Conservation (phyloP, 2,113 vertebrate genomes). For the Pleuronectes platessa region DNA sequence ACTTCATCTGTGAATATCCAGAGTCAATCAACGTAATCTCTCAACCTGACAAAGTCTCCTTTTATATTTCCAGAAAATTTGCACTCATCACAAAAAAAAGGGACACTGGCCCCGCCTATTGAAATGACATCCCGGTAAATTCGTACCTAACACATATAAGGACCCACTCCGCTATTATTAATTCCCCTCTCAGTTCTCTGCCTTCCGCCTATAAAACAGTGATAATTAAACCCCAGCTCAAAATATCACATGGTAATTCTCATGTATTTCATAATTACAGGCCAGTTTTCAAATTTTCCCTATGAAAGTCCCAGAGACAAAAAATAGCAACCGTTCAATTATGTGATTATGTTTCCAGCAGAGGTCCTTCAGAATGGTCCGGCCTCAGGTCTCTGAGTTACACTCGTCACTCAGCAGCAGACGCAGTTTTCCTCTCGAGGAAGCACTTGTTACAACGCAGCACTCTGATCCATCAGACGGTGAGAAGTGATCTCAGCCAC, state of each 20-base stretch:
- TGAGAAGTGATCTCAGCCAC: neutral
- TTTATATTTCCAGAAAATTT: constrained; percentile 6
- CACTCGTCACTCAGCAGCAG: neutral
- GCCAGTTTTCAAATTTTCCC: constrained; percentile 13
- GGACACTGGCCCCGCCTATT: neutral
- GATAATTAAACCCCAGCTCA: constrained; percentile 58
- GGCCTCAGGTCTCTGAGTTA: constrained; percentile 22
- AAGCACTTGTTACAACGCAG: neutral
- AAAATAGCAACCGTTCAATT: constrained; percentile 36
- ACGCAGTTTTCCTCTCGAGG: neutral
- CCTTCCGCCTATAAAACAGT: constrained; percentile 33
- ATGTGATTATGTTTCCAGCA: constrained; percentile 25
- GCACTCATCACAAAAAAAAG: constrained; percentile 17
- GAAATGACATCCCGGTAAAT: neutral
- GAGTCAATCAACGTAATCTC: constrained; percentile 9
- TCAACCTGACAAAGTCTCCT: constrained; percentile 2
- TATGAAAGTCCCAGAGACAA: constrained; percentile 13
- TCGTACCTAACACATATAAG: constrained; percentile 19
- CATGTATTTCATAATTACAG: constrained; percentile 51
- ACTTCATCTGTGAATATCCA: neutral
- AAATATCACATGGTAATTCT: constrained; percentile 45
- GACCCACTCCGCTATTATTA: constrained; percentile 25
- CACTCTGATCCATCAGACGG: constrained; percentile 2
- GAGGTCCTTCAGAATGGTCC: constrained; percentile 17
- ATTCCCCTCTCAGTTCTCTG: constrained; percentile 11